Conservation (phyloP, 2,797 vertebrate genomes). For the Fratercula arctica region DNA sequence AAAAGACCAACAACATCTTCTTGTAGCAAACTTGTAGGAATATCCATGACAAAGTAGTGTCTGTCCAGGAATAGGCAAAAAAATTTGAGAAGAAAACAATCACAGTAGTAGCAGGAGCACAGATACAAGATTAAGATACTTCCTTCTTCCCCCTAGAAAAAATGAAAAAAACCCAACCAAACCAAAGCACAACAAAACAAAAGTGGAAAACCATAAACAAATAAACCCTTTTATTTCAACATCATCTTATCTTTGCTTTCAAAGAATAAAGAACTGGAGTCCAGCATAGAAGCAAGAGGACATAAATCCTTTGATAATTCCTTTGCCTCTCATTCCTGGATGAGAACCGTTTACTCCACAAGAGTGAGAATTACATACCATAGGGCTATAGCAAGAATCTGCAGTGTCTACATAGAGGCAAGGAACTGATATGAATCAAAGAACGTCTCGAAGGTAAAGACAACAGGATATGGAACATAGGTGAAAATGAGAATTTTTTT, state of each 20-base stretch:
- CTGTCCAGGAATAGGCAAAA: neutral
- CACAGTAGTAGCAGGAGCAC: neutral
- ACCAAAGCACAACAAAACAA: neutral
- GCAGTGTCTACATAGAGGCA: fast-evolving
- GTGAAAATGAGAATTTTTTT: neutral
- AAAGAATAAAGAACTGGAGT: neutral
- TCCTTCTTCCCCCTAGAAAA: neutral
- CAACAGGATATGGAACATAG: neutral
- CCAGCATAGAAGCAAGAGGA: neutral
- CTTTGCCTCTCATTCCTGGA: neutral
- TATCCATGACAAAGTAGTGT: neutral
- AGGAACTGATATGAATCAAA: neutral
- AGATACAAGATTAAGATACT: neutral
- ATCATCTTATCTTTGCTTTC: neutral
- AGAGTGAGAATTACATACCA: neutral
- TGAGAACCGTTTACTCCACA: neutral
- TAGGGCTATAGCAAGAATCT: neutral
- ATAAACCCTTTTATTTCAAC: neutral
- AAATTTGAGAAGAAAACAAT: neutral
- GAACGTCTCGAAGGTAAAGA: neutral
- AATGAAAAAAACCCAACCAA: neutral
- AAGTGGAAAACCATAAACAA: neutral
- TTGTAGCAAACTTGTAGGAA: neutral
- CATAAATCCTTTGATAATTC: neutral
- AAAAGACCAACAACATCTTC: neutral